Conservation (phyloP, 2,888 invertebrate genomes). For the Lycophotia porphyrea region DNA sequence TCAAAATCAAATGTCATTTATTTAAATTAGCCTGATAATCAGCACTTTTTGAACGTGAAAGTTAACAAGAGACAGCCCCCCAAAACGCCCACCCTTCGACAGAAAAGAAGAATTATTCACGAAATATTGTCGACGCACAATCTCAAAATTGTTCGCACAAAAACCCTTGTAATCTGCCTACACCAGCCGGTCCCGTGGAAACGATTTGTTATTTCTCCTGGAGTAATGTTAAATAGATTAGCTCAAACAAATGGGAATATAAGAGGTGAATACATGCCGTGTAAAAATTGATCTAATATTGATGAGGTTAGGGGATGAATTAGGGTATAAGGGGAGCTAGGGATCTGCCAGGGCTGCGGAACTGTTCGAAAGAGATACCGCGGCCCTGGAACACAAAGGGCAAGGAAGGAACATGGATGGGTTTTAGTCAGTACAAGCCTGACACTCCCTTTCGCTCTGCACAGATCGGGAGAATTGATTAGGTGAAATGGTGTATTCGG, state of each 20-base stretch:
- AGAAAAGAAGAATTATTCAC: constrained; percentile 31
- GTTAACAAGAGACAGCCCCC: too few relatives aligned
- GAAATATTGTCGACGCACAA: constrained; percentile 48
- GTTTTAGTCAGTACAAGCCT: too few relatives aligned
- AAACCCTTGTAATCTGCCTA: constrained; percentile 55
- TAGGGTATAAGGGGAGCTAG: constrained; percentile 12
- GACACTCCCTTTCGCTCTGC: too few relatives aligned
- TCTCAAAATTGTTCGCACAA: constrained; percentile 42
- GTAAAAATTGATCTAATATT: constrained; percentile 51
- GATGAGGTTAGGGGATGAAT: constrained; percentile 42
- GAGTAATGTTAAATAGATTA: constrained; percentile 53
- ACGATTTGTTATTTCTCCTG: constrained; percentile 52
- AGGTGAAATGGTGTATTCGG: not conserved
- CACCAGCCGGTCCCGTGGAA: constrained; percentile 37
- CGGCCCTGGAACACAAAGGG: too few relatives aligned
- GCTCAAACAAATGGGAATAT: constrained; percentile 46
- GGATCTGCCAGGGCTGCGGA: too few relatives aligned
- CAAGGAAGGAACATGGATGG: too few relatives aligned
- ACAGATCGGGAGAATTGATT: too few relatives aligned
- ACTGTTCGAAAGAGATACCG: too few relatives aligned
- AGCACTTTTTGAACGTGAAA: too few relatives aligned
- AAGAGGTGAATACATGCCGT: constrained; percentile 39
- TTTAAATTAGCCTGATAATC: too few relatives aligned
- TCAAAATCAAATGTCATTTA: too few relatives aligned
- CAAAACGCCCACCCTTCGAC: too few relatives aligned